A percentile compares a stretch with the other conserved stretches of the same genome.
phyloP scores from a whole-genome alignment of 2,113 vertebrate species.

The Chaenocephalus aceratus region DNA sequence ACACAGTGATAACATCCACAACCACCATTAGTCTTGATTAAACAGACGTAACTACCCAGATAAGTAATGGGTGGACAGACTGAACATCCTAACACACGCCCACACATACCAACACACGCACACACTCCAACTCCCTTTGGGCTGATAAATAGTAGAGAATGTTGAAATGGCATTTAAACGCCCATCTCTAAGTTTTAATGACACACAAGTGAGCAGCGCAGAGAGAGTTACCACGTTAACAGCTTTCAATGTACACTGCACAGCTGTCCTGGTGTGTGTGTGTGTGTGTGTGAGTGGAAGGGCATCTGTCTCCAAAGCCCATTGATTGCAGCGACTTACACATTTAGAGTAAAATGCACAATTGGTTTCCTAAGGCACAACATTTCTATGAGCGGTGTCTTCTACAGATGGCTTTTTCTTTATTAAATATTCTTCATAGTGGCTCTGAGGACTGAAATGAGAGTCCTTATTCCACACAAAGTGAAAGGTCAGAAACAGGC shows the following conservation, averaged over 20 bases:
- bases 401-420: constrained; percentile 30
- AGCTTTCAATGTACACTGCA: constrained; percentile 70
- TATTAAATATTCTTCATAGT: constrained; percentile 32
- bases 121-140: constrained; percentile 47
- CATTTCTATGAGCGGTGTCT: constrained; percentile 23
- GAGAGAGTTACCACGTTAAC: constrained; percentile 57
- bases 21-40: constrained; percentile 80
- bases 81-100: constrained; percentile 33
- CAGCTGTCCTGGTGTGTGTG: constrained; percentile 69
- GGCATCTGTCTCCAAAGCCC: constrained; percentile 59
- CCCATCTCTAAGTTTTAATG: constrained; percentile 74
- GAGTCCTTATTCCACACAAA: constrained; percentile 4
- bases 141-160: constrained; percentile 69
- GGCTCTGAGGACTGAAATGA: constrained; percentile 5
- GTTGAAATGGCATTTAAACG: constrained; percentile 71
- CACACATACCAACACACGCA: constrained; percentile 24
- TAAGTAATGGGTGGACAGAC: constrained; percentile 68
- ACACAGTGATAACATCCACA: constrained; percentile 31
- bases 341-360: constrained; percentile 49
- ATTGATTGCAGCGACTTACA: constrained; percentile 47
- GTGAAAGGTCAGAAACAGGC: not conserved
- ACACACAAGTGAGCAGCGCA: constrained; percentile 61
- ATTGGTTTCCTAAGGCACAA: constrained; percentile 35
- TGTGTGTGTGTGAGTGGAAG: constrained; percentile 33
- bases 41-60: constrained; percentile 73